A percentile compares a stretch with the other conserved stretches of the same genome.
phyloP scores from a whole-genome alignment of 2,113 vertebrate species.

The Andinoacara biseriatus region DNA sequence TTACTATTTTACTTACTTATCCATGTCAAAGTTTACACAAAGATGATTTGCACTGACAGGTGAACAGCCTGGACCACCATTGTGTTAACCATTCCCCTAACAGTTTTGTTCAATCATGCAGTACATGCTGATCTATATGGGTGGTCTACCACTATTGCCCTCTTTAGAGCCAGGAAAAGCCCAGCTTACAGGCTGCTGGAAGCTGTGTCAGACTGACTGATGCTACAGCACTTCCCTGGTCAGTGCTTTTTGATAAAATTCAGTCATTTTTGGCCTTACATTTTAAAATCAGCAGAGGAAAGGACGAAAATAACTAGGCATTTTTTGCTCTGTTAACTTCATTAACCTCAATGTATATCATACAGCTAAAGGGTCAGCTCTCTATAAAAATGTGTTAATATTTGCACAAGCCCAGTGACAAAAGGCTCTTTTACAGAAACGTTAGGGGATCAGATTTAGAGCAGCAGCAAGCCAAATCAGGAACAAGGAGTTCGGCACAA shows the following conservation, averaged over 20 bases:
- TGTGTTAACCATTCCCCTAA: slow-evolving; percentile 5
- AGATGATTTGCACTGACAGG: background rate
- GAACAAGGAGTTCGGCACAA: slow-evolving; percentile 41
- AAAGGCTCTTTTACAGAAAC: slow-evolving; percentile 42
- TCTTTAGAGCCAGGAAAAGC: slow-evolving; percentile 30
- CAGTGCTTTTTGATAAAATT: slow-evolving; percentile 28
- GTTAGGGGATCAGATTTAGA: slow-evolving; percentile 35
- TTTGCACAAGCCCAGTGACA: slow-evolving; percentile 30
- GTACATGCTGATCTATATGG: slow-evolving; percentile 28
- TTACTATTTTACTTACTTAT: background rate
- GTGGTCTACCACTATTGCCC: slow-evolving; percentile 42
- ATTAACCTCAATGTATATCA: background rate
- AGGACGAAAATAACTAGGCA: background rate
- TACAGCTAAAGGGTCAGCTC: background rate
- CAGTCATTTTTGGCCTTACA: slow-evolving; percentile 2
- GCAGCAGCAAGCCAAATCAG: slow-evolving; percentile 31
- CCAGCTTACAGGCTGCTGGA: slow-evolving; percentile 21
- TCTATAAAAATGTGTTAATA: slow-evolving; percentile 21
- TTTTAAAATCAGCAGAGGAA: slow-evolving; percentile 1
- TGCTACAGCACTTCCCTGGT: background rate
- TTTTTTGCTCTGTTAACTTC: background rate
- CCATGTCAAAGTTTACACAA: background rate
- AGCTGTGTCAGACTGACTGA: slow-evolving; percentile 29
- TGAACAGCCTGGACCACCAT: slow-evolving; percentile 27
- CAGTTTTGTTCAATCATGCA: slow-evolving; percentile 18